Evolutionary conservation across 2,888 invertebrate genomes (phyloP), one percentile per base, ranked within the genome.

Genomic region (Sceliomorpha sp.): DNA sequence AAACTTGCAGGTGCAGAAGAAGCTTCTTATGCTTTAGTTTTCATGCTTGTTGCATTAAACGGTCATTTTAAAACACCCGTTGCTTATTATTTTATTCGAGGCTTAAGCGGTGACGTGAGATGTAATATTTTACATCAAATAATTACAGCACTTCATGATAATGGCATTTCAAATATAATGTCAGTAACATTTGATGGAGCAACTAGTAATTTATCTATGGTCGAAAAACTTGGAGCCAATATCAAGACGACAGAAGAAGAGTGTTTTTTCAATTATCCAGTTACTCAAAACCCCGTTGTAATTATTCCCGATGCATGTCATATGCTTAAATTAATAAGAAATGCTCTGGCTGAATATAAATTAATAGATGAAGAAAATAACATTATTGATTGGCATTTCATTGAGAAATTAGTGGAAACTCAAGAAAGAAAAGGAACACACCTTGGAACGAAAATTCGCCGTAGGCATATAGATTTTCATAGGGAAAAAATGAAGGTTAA

Each of bases 141-240:
- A 14, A 64, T 73, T 31, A 31, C 12, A 31, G 12, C 31, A 31
- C 10, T 62, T 9, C 73, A 44, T 47, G 72, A 76, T 34, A 71
- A 72, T 31, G 77, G 74, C n/a, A 74, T 74, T 7, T 17, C 12
- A 20, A 60, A 74, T 32, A 32, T 72, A n/a, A 12, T 50, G 20
- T 59, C 73, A 9, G 1, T 81, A n/a, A 80, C 79, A 26, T 81
- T 79, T 71, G 80, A 81, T 72, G 80, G 78, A 31, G 32, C 74
- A 55, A 7, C 74, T n/a, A 66, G 73, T 10, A 79, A 79, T 53
- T 55, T 78, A 29, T 31, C 56, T 10, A 72, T 70, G 70, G 53
- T 60, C 1, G 24, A 50, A 8, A 15, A 59, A 27, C 37, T 75
- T 34, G 72, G 71, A 9, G 68, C 66, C 8, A 39, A 67, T 26